phyloP scores from a whole-genome alignment of 2,113 vertebrate genomes.

The Anarrhichthys ocellatus region DNA sequence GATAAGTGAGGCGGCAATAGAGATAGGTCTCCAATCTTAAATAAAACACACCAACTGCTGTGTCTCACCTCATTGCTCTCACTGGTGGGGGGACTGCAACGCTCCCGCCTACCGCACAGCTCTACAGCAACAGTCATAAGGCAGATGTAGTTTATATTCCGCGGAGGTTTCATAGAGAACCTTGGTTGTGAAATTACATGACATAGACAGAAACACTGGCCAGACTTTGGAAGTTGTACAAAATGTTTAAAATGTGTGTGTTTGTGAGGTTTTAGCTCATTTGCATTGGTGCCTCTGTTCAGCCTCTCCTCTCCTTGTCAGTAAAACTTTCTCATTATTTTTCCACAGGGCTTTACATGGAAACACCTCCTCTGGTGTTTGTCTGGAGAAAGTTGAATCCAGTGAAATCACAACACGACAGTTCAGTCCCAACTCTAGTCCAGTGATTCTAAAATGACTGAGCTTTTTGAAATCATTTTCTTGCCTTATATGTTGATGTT shows the following conservation, averaged over 20 bases:
- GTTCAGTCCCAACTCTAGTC: slow-evolving; percentile 2
- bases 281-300: slow-evolving; percentile 26
- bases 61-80: slow-evolving; percentile 71
- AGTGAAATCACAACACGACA: slow-evolving; percentile 7
- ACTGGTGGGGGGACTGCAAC: slow-evolving; percentile 47
- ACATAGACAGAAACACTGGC: slow-evolving; percentile 49
- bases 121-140: slow-evolving; percentile 39
- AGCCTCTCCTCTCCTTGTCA: slow-evolving; percentile 10
- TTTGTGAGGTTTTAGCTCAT: slow-evolving; percentile 39
- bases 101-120: slow-evolving; percentile 57
- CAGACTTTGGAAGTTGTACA: slow-evolving; percentile 36
- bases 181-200: slow-evolving; percentile 53
- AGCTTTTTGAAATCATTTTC: slow-evolving; percentile 3
- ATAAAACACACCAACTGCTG: slow-evolving; percentile 79
- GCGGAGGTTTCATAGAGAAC: slow-evolving; percentile 50
- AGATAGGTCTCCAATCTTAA: slow-evolving; percentile 79
- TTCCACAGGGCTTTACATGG: slow-evolving; percentile 16
- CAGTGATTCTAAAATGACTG: slow-evolving; percentile 10
- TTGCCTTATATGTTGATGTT: background rate
- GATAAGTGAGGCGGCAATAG: slow-evolving; percentile 75
- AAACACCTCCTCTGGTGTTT: slow-evolving; percentile 3
- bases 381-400: slow-evolving; percentile 24
- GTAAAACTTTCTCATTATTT: slow-evolving; percentile 41
- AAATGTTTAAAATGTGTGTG: slow-evolving; percentile 45
- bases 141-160: slow-evolving; percentile 65